A percentile compares a stretch with the other conserved stretches of the same genome.
phyloP scores from a whole-genome alignment of 2,888 invertebrate genomes.

The Pterobdella sp. region DNA sequence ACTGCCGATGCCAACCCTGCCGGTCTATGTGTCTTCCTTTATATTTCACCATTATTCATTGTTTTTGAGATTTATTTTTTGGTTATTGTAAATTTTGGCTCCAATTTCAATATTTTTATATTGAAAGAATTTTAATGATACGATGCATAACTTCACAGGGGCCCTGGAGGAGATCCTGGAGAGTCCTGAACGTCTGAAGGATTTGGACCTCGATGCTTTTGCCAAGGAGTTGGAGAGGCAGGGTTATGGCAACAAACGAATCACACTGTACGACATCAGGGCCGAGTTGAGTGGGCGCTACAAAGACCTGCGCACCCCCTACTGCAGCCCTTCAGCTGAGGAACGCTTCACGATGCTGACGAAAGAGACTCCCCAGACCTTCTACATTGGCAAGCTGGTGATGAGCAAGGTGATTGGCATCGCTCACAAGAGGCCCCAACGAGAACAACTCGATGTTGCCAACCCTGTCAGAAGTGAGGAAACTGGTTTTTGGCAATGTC shows the following conservation, averaged over 20 bases:
- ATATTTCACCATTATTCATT: too few species aligned
- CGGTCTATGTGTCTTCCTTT: too few species aligned
- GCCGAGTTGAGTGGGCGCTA: slow-evolving; percentile 88
- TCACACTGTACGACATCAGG: slow-evolving; percentile 90
- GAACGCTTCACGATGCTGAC: slow-evolving; percentile 88
- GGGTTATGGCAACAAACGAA: slow-evolving; percentile 62
- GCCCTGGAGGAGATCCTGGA: slow-evolving; percentile 94
- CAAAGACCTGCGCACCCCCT: slow-evolving; percentile 75
- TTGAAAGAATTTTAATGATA: too few species aligned
- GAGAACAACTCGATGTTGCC: slow-evolving; percentile 86
- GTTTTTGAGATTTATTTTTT: too few species aligned
- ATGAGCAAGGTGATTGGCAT: slow-evolving; percentile 59
- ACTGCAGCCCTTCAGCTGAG: slow-evolving; percentile 70
- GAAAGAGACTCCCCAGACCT: slow-evolving; percentile 88
- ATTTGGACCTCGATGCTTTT: slow-evolving; percentile 93
- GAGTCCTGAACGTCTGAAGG: slow-evolving; percentile 83
- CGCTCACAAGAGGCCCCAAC: slow-evolving; percentile 76
- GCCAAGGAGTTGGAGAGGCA: slow-evolving; percentile 91
- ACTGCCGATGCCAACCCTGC: slow-evolving; percentile 81
- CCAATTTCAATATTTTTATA: too few species aligned
- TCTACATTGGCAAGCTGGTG: slow-evolving; percentile 76
- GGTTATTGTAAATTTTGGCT: too few species aligned
- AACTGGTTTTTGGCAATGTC: slow-evolving; percentile 92
- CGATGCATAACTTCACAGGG: slow-evolving; percentile 55
- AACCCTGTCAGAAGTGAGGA: slow-evolving; percentile 90